These are phyloP conservation scores for Chelonoidis abingdonii DNA, from an alignment of 2,113 vertebrate species.

Conservation along the genomic window DNA sequence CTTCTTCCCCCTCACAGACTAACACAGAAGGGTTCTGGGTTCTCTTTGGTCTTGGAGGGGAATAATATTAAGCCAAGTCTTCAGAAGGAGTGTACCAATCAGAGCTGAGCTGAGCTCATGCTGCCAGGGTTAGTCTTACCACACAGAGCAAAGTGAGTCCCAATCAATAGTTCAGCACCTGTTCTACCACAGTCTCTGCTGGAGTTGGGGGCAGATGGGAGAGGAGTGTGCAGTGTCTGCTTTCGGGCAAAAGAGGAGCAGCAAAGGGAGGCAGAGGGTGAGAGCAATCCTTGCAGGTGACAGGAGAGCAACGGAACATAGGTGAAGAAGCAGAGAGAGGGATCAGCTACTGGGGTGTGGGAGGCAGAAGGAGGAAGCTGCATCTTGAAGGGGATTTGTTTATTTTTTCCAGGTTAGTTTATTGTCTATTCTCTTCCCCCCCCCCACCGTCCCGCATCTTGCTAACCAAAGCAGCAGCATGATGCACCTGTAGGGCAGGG, in stretches of 20 bases:
- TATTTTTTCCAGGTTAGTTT: neutral
- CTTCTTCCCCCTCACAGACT: neutral
- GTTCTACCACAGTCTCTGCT: neutral
- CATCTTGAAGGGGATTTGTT: neutral
- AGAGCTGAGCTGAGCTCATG: neutral
- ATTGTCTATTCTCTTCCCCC: neutral
- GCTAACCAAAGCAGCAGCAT: neutral
- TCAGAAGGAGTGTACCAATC: accelerated
- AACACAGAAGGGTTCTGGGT: neutral
- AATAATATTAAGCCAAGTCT: accelerated
- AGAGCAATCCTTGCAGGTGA: neutral
- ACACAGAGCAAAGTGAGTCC: neutral
- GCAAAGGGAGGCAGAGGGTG: neutral
- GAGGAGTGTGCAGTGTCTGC: neutral
- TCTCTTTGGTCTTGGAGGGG: accelerated
- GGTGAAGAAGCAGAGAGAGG: neutral
- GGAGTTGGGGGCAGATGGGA: neutral
- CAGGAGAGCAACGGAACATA: neutral
- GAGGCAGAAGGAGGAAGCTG: neutral
- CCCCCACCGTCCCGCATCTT: neutral
- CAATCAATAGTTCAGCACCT: neutral
- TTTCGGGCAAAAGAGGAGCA: neutral
- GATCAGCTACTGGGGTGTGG: neutral
- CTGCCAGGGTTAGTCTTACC: neutral
- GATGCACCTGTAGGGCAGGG: neutral